Conservation (phyloP, 2,888 invertebrate genomes). For the Dastarcus helophoroides region DNA sequence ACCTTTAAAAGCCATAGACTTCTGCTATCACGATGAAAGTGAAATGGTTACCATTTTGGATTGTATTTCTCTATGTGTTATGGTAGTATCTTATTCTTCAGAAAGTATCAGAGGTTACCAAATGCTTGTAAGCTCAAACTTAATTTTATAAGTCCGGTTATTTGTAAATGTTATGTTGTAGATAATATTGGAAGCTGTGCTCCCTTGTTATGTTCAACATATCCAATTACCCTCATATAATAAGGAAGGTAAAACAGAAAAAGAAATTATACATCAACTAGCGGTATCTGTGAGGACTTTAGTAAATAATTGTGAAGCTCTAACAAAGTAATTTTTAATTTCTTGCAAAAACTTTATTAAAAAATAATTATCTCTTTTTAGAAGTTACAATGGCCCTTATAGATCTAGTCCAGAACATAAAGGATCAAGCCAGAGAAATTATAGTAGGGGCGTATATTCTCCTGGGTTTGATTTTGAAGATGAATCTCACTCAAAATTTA, state of each 20-base stretch:
- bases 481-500: constrained; percentile 70
- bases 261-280: constrained; percentile 83
- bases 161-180: constrained; percentile 32
- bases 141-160: constrained; percentile 1
- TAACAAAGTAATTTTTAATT: constrained; percentile 65
- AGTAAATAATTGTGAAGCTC: constrained; percentile 90
- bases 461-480: constrained; percentile 81
- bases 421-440: constrained; percentile 79
- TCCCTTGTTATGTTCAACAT: constrained; percentile 91
- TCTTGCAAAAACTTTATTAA: neutral
- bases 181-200: constrained; percentile 91
- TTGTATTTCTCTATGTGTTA: constrained; percentile 96
- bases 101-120: constrained; percentile 88
- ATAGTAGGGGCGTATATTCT: constrained; percentile 61
- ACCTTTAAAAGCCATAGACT: constrained; percentile 88
- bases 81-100: constrained; percentile 96
- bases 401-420: constrained; percentile 85
- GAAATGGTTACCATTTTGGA: constrained; percentile 95
- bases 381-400: constrained; percentile 90
- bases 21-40: constrained; percentile 97
- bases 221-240: constrained; percentile 82
- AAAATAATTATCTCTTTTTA: constrained; percentile 26
- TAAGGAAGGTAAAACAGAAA: constrained; percentile 86
- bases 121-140: constrained; percentile 59
- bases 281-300: constrained; percentile 91